phyloP scores from a whole-genome alignment of 1,140 invertebrate genomes.

The Lepidurus apus region DNA sequence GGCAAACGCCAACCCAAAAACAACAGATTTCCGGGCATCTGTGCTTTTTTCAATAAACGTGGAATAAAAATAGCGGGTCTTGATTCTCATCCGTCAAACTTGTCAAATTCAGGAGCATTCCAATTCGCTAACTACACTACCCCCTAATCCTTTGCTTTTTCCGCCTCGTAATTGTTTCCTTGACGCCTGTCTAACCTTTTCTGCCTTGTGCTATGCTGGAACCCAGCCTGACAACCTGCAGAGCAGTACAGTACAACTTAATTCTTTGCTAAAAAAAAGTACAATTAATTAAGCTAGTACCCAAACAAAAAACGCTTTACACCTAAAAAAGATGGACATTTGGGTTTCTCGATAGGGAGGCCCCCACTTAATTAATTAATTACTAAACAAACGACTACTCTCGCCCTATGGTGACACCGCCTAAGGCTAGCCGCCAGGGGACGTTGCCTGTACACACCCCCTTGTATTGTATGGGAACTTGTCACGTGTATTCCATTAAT shows the following conservation, averaged over 20 bases:
- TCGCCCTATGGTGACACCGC: background rate
- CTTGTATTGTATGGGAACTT: background rate
- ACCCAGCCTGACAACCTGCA: no score
- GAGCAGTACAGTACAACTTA: no score
- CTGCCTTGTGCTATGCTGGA: no score
- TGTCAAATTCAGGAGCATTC: background rate
- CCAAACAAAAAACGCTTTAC: background rate
- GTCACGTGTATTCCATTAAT: background rate
- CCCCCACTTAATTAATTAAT: background rate
- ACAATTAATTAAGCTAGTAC: no score
- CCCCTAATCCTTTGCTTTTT: no score
- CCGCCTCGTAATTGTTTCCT: no score
- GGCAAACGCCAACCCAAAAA: no score
- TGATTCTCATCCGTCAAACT: background rate
- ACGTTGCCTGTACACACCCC: no score
- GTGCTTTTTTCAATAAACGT: background rate
- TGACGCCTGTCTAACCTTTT: no score
- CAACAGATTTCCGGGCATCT: no score
- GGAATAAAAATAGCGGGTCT: background rate
- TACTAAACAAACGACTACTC: background rate
- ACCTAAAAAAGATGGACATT: background rate
- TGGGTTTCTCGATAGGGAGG: background rate
- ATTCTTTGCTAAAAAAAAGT: no score
- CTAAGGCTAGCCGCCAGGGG: background rate
- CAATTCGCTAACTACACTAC: no score